phyloP scores from a whole-genome alignment of 1,140 invertebrate genomes.

The Chironomus tepperi region DNA sequence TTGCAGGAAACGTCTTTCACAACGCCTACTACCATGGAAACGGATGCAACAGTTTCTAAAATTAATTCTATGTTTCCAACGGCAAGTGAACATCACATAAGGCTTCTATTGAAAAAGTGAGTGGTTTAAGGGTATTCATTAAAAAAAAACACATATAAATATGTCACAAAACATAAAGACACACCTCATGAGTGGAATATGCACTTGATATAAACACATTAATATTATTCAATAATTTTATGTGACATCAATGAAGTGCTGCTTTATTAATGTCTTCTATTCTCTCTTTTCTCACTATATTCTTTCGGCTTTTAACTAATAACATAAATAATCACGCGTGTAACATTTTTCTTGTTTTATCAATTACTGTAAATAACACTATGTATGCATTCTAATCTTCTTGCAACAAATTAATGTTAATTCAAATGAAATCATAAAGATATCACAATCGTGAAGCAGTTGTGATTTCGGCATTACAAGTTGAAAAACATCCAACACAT shows the following conservation, averaged over 20 bases:
- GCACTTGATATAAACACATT: not conserved
- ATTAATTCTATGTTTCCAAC: constrained; percentile 87
- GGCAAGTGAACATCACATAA: constrained; percentile 78
- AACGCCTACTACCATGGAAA: constrained; percentile 50
- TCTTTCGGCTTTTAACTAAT: not conserved
- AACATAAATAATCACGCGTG: no score
- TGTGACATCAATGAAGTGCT: not conserved
- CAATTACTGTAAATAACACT: not conserved
- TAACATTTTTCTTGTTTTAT: no score
- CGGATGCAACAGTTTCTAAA: constrained; percentile 64
- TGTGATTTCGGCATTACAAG: constrained; percentile 84
- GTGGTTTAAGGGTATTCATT: constrained; percentile 31
- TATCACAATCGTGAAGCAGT: constrained; percentile 88
- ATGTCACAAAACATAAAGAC: no score
- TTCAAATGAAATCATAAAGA: constrained; percentile 53
- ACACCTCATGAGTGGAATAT: not conserved
- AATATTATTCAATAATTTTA: not conserved
- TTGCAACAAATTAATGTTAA: constrained; percentile 27
- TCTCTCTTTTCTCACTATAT: not conserved
- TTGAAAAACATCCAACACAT: constrained; percentile 83
- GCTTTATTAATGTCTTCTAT: constrained; percentile 14
- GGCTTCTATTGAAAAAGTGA: constrained; percentile 80
- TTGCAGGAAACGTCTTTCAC: constrained; percentile 59
- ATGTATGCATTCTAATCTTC: not conserved
- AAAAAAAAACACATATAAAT: no score